phyloP scores from a whole-genome alignment of 2,113 vertebrate species.

The Semnornis frantzii region DNA sequence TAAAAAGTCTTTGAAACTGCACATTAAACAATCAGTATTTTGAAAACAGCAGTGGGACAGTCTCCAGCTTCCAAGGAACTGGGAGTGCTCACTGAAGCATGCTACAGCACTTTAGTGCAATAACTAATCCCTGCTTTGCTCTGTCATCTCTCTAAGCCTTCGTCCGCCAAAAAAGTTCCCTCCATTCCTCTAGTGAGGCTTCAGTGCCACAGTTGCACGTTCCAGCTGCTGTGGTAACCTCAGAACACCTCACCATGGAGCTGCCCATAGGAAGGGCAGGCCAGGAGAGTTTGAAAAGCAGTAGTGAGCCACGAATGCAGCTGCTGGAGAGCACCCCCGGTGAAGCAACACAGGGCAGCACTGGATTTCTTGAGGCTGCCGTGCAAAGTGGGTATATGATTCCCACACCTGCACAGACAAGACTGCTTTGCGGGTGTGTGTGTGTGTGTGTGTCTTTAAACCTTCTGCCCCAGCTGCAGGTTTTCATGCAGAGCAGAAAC shows the following conservation, averaged over 20 bases:
- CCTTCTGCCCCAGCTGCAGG: background rate
- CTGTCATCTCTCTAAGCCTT: background rate
- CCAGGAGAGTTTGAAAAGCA: background rate
- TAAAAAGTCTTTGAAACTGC: background rate
- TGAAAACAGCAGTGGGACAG: background rate
- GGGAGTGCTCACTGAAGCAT: background rate
- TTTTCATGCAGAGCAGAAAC: background rate
- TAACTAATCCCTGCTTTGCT: background rate
- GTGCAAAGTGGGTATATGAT: too few species aligned
- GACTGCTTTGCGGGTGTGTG: background rate
- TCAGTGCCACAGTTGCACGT: background rate
- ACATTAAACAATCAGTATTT: background rate
- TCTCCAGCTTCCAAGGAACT: background rate
- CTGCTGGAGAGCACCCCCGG: background rate
- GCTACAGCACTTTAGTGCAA: background rate
- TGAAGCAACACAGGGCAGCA: background rate
- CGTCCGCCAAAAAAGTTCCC: background rate
- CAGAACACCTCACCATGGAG: accelerated
- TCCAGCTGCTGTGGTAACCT: background rate
- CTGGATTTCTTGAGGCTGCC: too few species aligned
- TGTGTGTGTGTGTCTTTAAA: background rate
- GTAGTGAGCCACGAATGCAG: accelerated
- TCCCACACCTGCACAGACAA: background rate
- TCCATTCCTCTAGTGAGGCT: accelerated
- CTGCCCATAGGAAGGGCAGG: background rate